A percentile compares a stretch with the other conserved stretches of the same genome.
These are phyloP conservation scores for Leptopterna dolabrata DNA, from an alignment of 2,888 invertebrate species.

Conservation along the genomic window DNA sequence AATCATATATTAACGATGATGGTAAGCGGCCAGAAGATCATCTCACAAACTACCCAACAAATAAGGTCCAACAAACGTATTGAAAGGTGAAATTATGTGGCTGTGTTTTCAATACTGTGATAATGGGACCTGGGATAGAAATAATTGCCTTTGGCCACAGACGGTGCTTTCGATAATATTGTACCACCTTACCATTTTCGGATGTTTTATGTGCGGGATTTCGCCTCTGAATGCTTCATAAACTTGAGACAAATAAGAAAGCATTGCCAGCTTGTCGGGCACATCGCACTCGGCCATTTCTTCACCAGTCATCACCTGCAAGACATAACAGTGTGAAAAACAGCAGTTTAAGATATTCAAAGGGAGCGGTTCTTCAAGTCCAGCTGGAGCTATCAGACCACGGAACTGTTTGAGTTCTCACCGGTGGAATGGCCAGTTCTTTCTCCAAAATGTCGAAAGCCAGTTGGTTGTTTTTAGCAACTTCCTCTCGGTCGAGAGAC, in stretches of 20 bases:
- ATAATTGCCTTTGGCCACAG: too few species aligned
- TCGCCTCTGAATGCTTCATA: constrained; percentile 92
- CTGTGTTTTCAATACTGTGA: too few species aligned
- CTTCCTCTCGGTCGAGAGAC: constrained; percentile 74
- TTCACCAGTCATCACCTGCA: constrained; percentile 76
- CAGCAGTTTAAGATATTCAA: too few species aligned
- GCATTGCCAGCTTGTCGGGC: constrained; percentile 79
- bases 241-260: constrained; percentile 87
- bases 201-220: constrained; percentile 84
- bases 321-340: neutral
- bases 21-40: too few species aligned
- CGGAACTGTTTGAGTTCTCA: constrained; percentile 64
- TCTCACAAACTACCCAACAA: too few species aligned
- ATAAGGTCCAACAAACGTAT: too few species aligned
- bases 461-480: constrained; percentile 78
- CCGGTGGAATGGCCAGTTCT: constrained; percentile 79
- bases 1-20: too few species aligned
- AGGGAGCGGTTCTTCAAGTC: too few species aligned
- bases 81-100: too few species aligned
- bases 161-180: too few species aligned
- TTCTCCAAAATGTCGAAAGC: constrained; percentile 89
- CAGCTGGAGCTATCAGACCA: too few species aligned
- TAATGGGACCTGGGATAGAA: too few species aligned
- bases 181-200: constrained; percentile 74
- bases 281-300: constrained; percentile 79